Conservation (phyloP, 2,888 invertebrate genomes). For the Altica lythri region DNA sequence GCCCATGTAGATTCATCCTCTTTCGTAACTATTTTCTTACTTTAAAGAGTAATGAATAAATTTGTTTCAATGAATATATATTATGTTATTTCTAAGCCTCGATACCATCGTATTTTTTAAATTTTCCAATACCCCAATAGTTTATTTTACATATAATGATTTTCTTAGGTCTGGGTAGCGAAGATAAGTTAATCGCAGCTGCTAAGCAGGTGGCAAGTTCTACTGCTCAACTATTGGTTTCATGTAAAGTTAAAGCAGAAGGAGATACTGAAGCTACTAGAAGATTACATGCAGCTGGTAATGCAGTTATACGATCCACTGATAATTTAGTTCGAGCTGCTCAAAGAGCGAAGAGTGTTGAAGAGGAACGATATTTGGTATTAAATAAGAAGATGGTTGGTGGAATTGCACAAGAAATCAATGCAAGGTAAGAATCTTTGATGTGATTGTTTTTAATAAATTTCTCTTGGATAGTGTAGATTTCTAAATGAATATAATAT, state of each 20-base stretch:
- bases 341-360: slow-evolving; percentile 86
- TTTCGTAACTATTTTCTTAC: too few relatives aligned
- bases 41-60: too few relatives aligned
- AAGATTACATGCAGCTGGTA: slow-evolving; percentile 89
- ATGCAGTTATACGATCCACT: slow-evolving; percentile 95
- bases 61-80: too few relatives aligned
- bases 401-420: slow-evolving; percentile 94
- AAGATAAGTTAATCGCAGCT: slow-evolving; percentile 94
- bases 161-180: slow-evolving; percentile 69
- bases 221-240: slow-evolving; percentile 95
- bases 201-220: slow-evolving; percentile 96
- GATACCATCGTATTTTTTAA: too few relatives aligned
- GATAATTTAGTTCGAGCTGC: slow-evolving; percentile 96
- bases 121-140: too few relatives aligned
- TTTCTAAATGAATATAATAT: too few relatives aligned
- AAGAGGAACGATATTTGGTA: slow-evolving; percentile 89
- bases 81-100: too few relatives aligned
- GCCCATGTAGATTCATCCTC: too few relatives aligned
- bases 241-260: slow-evolving; percentile 99
- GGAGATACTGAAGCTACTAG: slow-evolving; percentile 92
- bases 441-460: neutral
- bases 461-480: too few relatives aligned
- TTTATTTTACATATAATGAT: neutral
- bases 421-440: slow-evolving; percentile 67
- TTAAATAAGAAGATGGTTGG: slow-evolving; percentile 94